Evolutionary conservation across 2,113 vertebrate species (phyloP), one percentile per base, ranked within the genome.

Genomic region (Mastomys natalensis): DNA sequence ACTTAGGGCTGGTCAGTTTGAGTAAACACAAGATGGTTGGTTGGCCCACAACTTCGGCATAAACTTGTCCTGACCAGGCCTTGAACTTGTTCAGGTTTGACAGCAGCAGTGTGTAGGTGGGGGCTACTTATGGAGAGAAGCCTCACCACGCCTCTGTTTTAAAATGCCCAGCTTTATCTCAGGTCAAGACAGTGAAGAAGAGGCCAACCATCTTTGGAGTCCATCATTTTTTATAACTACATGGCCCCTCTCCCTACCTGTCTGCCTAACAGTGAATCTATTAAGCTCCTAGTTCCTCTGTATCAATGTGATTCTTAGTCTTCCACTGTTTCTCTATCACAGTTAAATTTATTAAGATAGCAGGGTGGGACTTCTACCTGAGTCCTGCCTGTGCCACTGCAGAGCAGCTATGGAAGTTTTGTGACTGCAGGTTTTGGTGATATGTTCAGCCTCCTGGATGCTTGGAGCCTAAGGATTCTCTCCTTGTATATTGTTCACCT

Each of bases 371-470:
- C 80, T 45, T 88, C 48, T 55, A 0, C 34, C 53, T 24, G 64
- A 21, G 10, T 95, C 68, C 80, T 97, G 88, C 62, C 60, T 81
- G 26, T 94, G 96, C 93, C 93, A 90, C 19, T 84, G 86, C 19
- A 95, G 87, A 12, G 0, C 53, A 4, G 0, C 4, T 64, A 82
- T 85, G 66, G 0, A 3, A 4, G 9, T 17, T 60, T 86, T 62
- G 5, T 91, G 93, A n/a, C 53, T 85, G 55, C 87, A 96, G 55
- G 55, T 91, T 4, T 94, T 22, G n/a, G 22, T 64, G 40, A 31
- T 29, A 34, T 91, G 89, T 90, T 96, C 84, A 68, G 92, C 84
- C 60, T 93, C 93, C 80, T 89, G 62, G 73, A 90, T 37, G 24
- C 64, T 60, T 74, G 87, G 16, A 31, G 21, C 1, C 40, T 58